Percentiles rank a stretch among this genome's conserved stretches.
These are phyloP conservation scores for Vanessa atalanta DNA, from an alignment of 1,140 invertebrate genomes.

Conservation along the genomic window DNA sequence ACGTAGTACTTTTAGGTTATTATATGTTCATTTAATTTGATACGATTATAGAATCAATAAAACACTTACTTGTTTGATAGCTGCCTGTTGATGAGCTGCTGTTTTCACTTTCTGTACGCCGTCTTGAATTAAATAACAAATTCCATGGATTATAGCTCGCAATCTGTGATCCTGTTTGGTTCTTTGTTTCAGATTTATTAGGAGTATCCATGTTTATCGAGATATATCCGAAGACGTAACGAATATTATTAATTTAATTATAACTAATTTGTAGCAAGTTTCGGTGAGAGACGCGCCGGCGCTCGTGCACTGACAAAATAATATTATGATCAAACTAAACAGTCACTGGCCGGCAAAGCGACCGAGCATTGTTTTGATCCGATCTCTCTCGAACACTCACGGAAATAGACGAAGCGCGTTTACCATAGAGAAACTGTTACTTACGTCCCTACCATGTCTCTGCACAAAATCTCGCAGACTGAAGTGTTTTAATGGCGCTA, in stretches of 20 bases:
- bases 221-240: too few species aligned
- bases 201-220: slow-evolving; percentile 58
- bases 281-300: slow-evolving; percentile 36
- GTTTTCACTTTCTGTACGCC: slow-evolving; percentile 69
- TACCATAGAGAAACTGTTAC: slow-evolving; percentile 34
- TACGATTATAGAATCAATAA: neutral
- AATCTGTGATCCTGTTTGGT: slow-evolving; percentile 47
- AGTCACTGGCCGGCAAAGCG: slow-evolving; percentile 46
- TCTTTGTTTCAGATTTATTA: slow-evolving; percentile 54
- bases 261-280: slow-evolving; percentile 15
- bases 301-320: slow-evolving; percentile 56
- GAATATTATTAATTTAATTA: slow-evolving; percentile 20
- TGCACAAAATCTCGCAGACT: neutral
- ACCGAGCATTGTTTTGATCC: slow-evolving; percentile 67
- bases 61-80: slow-evolving; percentile 59
- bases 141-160: slow-evolving; percentile 68
- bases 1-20: neutral
- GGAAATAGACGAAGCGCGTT: slow-evolving; percentile 63
- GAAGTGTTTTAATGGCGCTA: neutral
- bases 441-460: too few species aligned
- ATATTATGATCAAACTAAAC: slow-evolving; percentile 57
- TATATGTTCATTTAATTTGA: neutral
- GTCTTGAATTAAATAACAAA: slow-evolving; percentile 67
- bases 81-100: slow-evolving; percentile 59
- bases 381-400: slow-evolving; percentile 55